Evolutionary conservation across 2,888 invertebrate species (phyloP).

Genomic region (Stenotaenia linearis): DNA sequence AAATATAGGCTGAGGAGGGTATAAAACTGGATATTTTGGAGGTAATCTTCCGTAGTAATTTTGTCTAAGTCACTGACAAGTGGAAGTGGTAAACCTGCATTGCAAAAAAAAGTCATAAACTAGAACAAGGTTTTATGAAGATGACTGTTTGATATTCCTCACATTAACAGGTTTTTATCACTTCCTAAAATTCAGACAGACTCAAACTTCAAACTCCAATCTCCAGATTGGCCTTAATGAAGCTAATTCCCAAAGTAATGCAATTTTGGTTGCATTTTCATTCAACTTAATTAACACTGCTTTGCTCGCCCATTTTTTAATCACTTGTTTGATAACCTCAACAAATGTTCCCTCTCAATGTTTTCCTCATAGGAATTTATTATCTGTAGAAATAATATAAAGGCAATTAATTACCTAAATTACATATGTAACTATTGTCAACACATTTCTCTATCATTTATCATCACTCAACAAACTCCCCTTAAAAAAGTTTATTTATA

Average conservation of each 20-base stretch:
- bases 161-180: neutral
- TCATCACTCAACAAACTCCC: too few species aligned
- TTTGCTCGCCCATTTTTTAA: neutral
- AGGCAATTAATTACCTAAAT: neutral
- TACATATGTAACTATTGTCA: neutral
- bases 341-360: neutral
- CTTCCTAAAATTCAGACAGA: neutral
- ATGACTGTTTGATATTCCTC: neutral
- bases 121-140: constrained; percentile 5
- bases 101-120: neutral
- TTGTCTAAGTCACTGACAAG: neutral
- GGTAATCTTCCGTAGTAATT: neutral
- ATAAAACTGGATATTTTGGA: neutral
- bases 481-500: too few species aligned
- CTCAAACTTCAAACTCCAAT: neutral
- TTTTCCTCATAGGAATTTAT: neutral
- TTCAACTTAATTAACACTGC: neutral
- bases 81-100: neutral
- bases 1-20: neutral
- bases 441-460: too few species aligned
- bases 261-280: neutral
- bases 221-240: neutral
- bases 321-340: neutral
- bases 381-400: neutral
- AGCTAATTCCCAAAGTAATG: neutral